phyloP scores from a whole-genome alignment of 2,113 vertebrate genomes.

The Bolborhynchus lineola region DNA sequence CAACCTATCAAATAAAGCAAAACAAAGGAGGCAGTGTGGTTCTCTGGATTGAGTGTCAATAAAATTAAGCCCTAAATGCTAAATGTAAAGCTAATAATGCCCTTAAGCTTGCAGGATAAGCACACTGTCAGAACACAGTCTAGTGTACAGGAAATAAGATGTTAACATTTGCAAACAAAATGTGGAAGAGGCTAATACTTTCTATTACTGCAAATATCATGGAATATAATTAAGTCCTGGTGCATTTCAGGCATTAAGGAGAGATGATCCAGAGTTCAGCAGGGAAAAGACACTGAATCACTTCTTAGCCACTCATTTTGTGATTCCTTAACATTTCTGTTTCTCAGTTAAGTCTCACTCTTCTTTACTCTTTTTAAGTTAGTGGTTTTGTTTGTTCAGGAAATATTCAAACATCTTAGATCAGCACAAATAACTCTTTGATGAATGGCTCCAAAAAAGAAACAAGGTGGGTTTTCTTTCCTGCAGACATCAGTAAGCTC shows the following conservation, averaged over 20 bases:
- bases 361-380: not conserved
- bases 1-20: not conserved
- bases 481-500: not conserved
- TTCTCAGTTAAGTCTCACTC: not conserved
- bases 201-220: not conserved
- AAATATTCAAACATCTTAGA: too few species aligned
- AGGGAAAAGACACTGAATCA: not conserved
- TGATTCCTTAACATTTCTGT: not conserved
- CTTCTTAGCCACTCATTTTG: not conserved
- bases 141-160: not conserved
- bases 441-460: not conserved
- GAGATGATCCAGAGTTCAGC: not conserved
- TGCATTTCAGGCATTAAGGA: not conserved
- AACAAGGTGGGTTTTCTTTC: not conserved
- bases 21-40: slow-evolving; percentile 5
- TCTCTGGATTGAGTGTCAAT: not conserved
- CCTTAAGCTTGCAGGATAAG: slow-evolving; percentile 12
- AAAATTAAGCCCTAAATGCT: slow-evolving; percentile 27
- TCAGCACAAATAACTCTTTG: not conserved
- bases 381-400: not conserved
- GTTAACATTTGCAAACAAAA: not conserved
- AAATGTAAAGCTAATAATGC: too few species aligned
- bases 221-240: not conserved
- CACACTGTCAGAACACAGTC: not conserved
- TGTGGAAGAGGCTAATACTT: not conserved